phyloP scores from a whole-genome alignment of 2,113 vertebrate species.

The Anguilla rostrata region DNA sequence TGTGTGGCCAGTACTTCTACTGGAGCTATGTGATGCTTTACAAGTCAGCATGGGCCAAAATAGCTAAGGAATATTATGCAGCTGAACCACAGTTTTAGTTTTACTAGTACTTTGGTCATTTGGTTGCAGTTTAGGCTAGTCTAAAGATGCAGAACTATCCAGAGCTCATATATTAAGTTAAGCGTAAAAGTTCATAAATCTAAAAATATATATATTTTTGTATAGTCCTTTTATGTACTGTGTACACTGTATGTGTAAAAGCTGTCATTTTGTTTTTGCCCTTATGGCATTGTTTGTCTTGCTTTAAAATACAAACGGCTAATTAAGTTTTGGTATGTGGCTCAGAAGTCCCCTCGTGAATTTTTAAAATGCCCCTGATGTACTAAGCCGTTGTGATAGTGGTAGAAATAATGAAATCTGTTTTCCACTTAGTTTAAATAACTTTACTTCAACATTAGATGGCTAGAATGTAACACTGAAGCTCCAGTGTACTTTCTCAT shows the following conservation, averaged over 20 bases:
- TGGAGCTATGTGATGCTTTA: no score
- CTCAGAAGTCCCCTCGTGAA: background rate
- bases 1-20: background rate
- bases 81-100: no score
- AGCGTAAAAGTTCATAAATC: background rate
- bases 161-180: background rate
- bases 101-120: background rate
- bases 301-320: background rate
- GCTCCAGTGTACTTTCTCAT: constrained; percentile 1
- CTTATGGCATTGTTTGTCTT: constrained; percentile 1
- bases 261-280: background rate
- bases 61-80: no score
- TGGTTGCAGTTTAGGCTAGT: background rate
- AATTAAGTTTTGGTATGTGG: background rate
- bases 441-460: background rate
- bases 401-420: background rate
- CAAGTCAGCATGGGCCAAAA: background rate
- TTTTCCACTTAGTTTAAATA: constrained; percentile 11
- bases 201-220: constrained; percentile 5
- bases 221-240: background rate
- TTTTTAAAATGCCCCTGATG: constrained; percentile 7
- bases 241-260: background rate
- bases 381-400: constrained; percentile 7
- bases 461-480: background rate
- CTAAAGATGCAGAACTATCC: background rate